phyloP scores from a whole-genome alignment of 1,140 invertebrate species.

The Drosophila nigrodunni region DNA sequence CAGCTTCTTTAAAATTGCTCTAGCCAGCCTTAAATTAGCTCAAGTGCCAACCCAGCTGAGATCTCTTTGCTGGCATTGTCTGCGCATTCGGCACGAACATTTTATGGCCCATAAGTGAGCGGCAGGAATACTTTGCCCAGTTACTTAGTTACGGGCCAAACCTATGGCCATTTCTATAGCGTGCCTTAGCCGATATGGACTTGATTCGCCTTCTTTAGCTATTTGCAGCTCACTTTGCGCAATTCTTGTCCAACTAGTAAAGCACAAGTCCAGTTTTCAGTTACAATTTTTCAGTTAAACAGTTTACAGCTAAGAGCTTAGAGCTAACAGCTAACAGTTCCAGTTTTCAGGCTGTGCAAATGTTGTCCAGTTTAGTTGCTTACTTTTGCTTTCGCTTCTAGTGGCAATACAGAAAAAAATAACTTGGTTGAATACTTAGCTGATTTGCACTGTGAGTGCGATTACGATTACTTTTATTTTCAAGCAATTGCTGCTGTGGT shows the following conservation, averaged over 20 bases:
- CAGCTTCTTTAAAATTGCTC: too few relatives aligned
- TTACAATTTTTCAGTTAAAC: conserved; percentile 10
- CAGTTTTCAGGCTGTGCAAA: conserved; percentile 40
- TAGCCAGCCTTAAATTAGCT: too few relatives aligned
- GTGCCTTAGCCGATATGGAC: conserved; percentile 49
- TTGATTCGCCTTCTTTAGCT: conserved; percentile 66
- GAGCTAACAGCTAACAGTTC: conserved; percentile 33
- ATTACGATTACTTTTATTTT: conserved; percentile 16
- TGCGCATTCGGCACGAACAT: conserved; percentile 52
- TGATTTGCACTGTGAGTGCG: conserved; percentile 33
- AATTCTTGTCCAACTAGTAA: conserved; percentile 61
- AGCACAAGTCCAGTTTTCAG: conserved; percentile 59
- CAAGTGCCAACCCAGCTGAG: background rate
- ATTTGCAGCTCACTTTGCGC: conserved; percentile 63
- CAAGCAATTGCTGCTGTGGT: conserved; percentile 26
- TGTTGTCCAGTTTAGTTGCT: conserved; percentile 40
- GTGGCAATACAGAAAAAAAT: conserved; percentile 23
- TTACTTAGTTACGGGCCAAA: conserved; percentile 10
- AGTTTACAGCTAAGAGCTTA: conserved; percentile 31
- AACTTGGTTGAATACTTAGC: conserved; percentile 25
- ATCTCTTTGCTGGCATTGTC: conserved; percentile 37
- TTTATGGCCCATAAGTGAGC: conserved; percentile 63
- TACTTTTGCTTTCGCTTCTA: conserved; percentile 74
- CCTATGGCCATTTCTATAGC: background rate
- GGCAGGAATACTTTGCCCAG: conserved; percentile 18